Evolutionary conservation across 2,888 invertebrate species (phyloP).

Genomic region (Chorisops tibialis): DNA sequence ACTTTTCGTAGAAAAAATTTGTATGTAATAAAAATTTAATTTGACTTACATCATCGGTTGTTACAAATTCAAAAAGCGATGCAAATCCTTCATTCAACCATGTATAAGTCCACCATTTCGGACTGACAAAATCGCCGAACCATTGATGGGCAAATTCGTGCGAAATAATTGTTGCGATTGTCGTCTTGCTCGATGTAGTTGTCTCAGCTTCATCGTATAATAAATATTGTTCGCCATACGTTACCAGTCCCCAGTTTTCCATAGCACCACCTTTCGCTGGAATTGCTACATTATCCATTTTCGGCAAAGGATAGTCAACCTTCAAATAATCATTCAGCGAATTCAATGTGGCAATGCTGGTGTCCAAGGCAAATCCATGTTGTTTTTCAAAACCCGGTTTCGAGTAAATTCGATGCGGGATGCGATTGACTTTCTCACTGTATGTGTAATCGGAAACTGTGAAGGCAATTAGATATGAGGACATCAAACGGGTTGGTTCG

Average conservation of each 20-base stretch:
- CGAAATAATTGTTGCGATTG: constrained; percentile 56
- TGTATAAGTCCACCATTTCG: constrained; percentile 66
- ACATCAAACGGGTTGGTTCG: constrained; percentile 61
- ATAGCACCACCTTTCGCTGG: constrained; percentile 82
- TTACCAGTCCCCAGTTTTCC: constrained; percentile 92
- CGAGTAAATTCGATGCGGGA: constrained; percentile 45
- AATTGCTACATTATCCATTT: constrained; percentile 84
- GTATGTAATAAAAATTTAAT: too few relatives aligned
- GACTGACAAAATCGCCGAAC: constrained; percentile 73
- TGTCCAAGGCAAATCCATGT: constrained; percentile 67
- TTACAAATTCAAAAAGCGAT: constrained; percentile 64
- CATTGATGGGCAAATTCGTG: constrained; percentile 71
- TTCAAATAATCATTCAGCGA: constrained; percentile 70
- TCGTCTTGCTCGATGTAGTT: constrained; percentile 42
- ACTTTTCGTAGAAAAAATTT: too few relatives aligned
- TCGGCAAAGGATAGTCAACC: constrained; percentile 70
- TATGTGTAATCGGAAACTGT: constrained; percentile 61
- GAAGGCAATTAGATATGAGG: constrained; percentile 79
- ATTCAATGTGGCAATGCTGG: constrained; percentile 67
- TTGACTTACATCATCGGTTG: constrained; percentile 55
- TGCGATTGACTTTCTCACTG: constrained; percentile 36
- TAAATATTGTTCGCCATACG: constrained; percentile 52
- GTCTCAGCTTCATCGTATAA: constrained; percentile 43
- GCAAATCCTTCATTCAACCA: constrained; percentile 78
- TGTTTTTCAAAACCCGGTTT: constrained; percentile 42